Base-by-base conservation (phyloP, 2,797 vertebrate genomes). In the Protonibea diacanthus region DNA sequence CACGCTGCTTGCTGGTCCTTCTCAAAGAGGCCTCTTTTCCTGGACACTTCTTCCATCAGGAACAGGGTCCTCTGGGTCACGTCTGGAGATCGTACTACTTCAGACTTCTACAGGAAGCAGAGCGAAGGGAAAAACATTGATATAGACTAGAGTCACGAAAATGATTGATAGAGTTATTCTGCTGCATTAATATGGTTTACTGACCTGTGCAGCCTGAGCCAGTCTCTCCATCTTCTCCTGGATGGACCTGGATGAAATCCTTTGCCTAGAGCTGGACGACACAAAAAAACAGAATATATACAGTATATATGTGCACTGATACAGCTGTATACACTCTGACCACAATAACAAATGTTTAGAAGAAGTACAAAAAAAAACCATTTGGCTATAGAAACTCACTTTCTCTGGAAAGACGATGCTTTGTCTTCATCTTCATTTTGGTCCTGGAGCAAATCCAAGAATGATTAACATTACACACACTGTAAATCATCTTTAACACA, bases 201-300 rank as follows among this genome's bases (percentile, higher is more conserved):
- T 73, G 80, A 99, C 98, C 96, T 98, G 97, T 52, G 97, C 91
- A 1, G 97, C 97, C 0, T 96, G 95, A 76, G 94, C 95, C 85
- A 99, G 96, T 78, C 93, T 93, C 70, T 98, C 96, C 95, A 98
- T 95, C 88, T 97, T 98, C 92, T 97, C 97, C 74, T 95, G 96
- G 33, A 99, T 95, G 13, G 92, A 92, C 77, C 89, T 95, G 8
- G 95, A 94, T 0, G 97, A 97, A 76, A 97, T 89, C 86, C 96
- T 96, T 90, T 98, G 90, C 21, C 89, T 96, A 0, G 95, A 94
- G 5, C 98, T 99, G 87, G 14, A 51, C 3, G 40, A 18, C 10
- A 67, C 4, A 44, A 18, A 10, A 65, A 33, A 74, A n/a, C 42
- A 85, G 11, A 56, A 73, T 0, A 2, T 4, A 65, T 38, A 45